Evolutionary conservation across 2,797 vertebrate genomes (phyloP), one percentile per base, ranked within the genome.

Genomic region (Artibeus lituratus): DNA sequence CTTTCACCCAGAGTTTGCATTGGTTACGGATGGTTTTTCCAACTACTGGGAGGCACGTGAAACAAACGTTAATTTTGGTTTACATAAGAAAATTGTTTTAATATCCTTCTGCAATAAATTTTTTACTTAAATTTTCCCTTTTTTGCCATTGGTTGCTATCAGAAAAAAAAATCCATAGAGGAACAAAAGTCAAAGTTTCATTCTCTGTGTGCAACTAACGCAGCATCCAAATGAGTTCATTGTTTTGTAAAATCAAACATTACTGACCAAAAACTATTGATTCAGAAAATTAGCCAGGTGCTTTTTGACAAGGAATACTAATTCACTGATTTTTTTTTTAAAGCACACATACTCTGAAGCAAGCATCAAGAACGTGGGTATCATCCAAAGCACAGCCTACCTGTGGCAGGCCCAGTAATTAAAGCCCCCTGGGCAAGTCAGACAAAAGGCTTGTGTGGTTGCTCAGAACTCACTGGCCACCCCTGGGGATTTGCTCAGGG

Each of bases 41-140:
- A 97, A 83, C 82, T 55, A 10, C 29, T 80, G 39, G 35, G 49
- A 83, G 35, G 39, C 42, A 44, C 51, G 88, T 93, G 26, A 84
- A 87, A 78, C 72, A 90, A 73, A 47, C 72, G 44, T 91, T 90
- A 62, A 86, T 51, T 80, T 80, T 92, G 24, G 59, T 98, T 97
- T 96, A 96, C 81, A 89, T 94, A 87, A 69, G 35, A 92, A 91
- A 85, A 35, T 22, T 84, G 16, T 35, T 92, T 69, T 84, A 81
- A 80, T 92, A 35, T 91, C 73, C 83, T 92, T 80, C 81, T 47
- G 69, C 0, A 98, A 98, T 97, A 98, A 91, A 98, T 97, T 97
- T 98, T 98, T 8, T 97, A 98, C 76, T 97, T 93, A 77, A 97
- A 74, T 24, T 32, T 89, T 78, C 10, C 39, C 32, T 37, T 92